Base-by-base conservation (phyloP, 1,140 invertebrate species). In the Polyergus mexicanus region DNA sequence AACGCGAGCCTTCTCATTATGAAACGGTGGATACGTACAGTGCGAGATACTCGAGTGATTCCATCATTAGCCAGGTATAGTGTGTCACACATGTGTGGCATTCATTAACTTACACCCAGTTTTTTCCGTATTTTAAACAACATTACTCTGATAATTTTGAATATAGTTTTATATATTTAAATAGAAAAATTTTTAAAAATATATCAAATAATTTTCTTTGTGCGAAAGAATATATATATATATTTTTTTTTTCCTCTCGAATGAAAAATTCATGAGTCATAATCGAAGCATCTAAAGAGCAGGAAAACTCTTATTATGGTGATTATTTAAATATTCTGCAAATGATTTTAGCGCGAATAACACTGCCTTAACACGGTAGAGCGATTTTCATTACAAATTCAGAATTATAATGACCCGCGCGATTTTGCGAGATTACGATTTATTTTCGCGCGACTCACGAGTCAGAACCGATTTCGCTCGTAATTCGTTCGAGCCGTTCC, bases 401-500 rank as follows among this genome's bases (percentile, higher is more conserved):
- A 54, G 19, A 83, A 74, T 81, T 56, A 41, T 58, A 54, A 60
- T 6, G 75, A 66, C 38, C 63, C 58, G n/a, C 75, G 32, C 41
- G 60, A 66, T 71, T 58, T 69, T 28, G 41, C 38, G 8, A 81
- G 41, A 44, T 72, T 72, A 60, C 44, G 19, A 66, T 71, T 35
- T 35, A 54, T 35, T 80, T 81, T 72, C 25, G 78, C 25, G 78
- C 19, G 66, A n/a, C 4, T 22, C 19, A 19, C 35, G 11, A 28
- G 54, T 60, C 22, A 47, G 68, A 74, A 38, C 6, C 78, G 78
- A 72, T 58, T 44, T 81, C 41, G 56, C 84, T 83, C 32, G 75
- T 81, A 69, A 86, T 62, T 41, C 63, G 66, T 51, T 28, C 75
- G 66, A 86, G 41, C 62, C 51, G 76, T 69, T 62, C 81, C 35